phyloP scores from a whole-genome alignment of 2,113 vertebrate species.

The Cichladusa arquata region DNA sequence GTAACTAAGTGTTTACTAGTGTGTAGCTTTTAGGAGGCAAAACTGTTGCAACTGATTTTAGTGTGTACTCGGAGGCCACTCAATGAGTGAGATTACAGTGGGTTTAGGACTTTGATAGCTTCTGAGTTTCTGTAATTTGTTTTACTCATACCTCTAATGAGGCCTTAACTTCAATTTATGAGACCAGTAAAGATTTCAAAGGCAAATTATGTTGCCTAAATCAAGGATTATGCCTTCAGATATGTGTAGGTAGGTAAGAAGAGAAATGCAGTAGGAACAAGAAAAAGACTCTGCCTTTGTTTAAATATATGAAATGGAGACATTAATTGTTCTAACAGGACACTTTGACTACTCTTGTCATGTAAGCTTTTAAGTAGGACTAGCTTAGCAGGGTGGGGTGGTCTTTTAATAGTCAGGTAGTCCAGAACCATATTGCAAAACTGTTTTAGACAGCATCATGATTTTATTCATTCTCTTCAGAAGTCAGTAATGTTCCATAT shows the following conservation, averaged over 20 bases:
- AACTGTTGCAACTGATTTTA: neutral
- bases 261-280: neutral
- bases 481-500: neutral
- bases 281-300: neutral
- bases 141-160: neutral
- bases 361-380: neutral
- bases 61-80: neutral
- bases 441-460: neutral
- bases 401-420: neutral
- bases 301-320: neutral
- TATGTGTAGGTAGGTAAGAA: neutral
- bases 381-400: neutral
- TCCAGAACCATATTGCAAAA: neutral
- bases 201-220: neutral
- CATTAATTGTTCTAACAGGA: neutral
- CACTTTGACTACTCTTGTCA: neutral
- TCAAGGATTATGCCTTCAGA: neutral
- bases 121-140: neutral
- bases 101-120: neutral
- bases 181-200: neutral
- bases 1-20: neutral
- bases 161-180: neutral
- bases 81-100: neutral
- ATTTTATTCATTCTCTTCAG: neutral
- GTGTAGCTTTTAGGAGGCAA: neutral